Conservation (phyloP, 2,113 vertebrate genomes). For the Theristicus caerulescens region DNA sequence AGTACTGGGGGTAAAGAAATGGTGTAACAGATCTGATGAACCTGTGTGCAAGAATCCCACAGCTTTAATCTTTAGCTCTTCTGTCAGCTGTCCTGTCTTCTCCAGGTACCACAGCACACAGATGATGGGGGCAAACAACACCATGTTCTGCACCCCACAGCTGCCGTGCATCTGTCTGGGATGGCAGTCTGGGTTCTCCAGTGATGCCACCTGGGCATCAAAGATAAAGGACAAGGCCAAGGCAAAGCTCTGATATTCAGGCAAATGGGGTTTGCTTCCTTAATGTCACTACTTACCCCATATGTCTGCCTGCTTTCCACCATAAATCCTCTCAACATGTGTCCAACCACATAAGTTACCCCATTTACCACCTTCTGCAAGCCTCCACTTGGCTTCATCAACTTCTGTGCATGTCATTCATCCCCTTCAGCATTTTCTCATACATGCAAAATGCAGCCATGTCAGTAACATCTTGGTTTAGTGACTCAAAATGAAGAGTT, state of each 20-base stretch:
- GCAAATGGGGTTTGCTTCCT: background rate
- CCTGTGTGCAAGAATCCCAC: constrained; percentile 72
- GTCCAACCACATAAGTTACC: background rate
- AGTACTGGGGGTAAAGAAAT: background rate
- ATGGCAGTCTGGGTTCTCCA: constrained; percentile 75
- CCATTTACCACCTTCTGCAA: background rate
- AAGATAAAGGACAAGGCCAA: background rate
- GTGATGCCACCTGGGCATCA: constrained; percentile 71
- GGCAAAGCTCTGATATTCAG: background rate
- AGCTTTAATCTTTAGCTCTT: constrained; percentile 53
- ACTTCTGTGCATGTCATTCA: background rate
- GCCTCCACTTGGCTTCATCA: background rate
- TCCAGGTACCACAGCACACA: constrained; percentile 76
- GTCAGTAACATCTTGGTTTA: background rate
- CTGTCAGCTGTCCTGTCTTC: constrained; percentile 66
- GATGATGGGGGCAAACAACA: constrained; percentile 79
- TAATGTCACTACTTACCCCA: background rate
- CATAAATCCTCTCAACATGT: background rate
- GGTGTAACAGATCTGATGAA: background rate
- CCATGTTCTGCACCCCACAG: constrained; percentile 83
- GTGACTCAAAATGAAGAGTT: background rate
- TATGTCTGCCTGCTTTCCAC: background rate
- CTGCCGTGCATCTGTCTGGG: constrained; percentile 64
- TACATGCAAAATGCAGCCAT: background rate
- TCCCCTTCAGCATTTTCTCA: background rate